Evolutionary conservation across 92 coral and sea anemone genomes (phyloP).

Genomic region (Porites evermanni): DNA sequence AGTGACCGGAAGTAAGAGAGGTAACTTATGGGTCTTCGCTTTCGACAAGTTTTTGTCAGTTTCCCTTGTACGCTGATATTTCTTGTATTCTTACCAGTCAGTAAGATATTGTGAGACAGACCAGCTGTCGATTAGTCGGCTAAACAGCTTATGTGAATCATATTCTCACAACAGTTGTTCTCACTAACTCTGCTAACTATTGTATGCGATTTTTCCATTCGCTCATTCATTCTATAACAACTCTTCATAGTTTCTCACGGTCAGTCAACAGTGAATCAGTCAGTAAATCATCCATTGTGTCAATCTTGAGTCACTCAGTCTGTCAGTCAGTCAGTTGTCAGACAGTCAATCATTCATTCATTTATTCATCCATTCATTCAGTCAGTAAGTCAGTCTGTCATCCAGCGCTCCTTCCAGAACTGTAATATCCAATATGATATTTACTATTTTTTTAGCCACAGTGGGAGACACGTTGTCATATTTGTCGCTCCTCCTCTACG

Average conservation of each 20-base stretch:
- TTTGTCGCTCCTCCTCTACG: conserved; percentile 31
- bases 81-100: too few relatives aligned
- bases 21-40: too few relatives aligned
- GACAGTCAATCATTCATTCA: neutral
- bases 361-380: neutral
- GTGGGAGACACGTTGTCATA: conserved; percentile 44
- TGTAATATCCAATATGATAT: neutral
- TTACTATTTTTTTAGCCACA: conserved; percentile 2
- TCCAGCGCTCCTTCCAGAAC: too few relatives aligned
- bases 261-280: neutral
- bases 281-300: neutral
- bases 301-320: neutral
- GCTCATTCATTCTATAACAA: too few relatives aligned
- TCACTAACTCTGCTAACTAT: too few relatives aligned
- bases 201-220: too few relatives aligned
- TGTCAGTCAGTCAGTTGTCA: conserved; percentile 5
- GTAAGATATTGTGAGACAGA: too few relatives aligned
- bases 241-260: neutral
- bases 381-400: neutral
- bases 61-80: too few relatives aligned
- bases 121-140: too few relatives aligned
- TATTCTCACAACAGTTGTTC: neutral
- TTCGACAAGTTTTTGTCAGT: too few relatives aligned
- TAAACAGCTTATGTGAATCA: too few relatives aligned
- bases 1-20: neutral